Conservation (phyloP, 2,113 vertebrate species). For the Psophia crepitans region DNA sequence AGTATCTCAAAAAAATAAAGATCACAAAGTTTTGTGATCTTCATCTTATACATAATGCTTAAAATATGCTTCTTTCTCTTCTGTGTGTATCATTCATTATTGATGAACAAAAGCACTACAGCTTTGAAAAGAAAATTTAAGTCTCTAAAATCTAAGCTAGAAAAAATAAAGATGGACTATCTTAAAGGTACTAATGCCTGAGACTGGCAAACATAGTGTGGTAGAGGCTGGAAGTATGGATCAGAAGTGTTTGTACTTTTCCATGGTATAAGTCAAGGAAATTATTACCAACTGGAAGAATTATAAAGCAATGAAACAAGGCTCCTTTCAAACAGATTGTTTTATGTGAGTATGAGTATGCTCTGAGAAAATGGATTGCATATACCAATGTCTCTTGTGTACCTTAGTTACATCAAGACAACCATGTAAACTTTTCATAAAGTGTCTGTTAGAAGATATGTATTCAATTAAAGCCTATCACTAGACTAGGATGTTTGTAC, state of each 20-base stretch:
- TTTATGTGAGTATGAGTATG: background rate
- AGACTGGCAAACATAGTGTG: background rate
- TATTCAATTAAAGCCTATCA: background rate
- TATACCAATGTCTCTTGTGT: background rate
- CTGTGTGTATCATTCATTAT: background rate
- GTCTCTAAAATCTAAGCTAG: background rate
- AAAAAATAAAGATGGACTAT: background rate
- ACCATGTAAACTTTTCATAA: background rate
- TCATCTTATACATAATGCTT: background rate
- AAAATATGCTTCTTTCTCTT: background rate
- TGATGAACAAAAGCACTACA: background rate
- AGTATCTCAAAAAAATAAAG: background rate
- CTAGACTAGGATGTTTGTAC: background rate
- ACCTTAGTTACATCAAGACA: background rate
- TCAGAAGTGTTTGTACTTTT: background rate
- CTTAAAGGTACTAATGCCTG: background rate
- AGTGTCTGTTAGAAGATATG: background rate
- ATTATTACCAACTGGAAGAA: background rate
- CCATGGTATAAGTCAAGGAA: background rate
- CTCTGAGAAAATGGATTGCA: background rate
- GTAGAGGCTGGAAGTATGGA: background rate
- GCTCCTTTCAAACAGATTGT: background rate
- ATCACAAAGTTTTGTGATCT: background rate
- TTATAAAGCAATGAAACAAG: background rate
- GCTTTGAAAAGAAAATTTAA: background rate